These are phyloP conservation scores for Episyrphus balteatus DNA, from an alignment of 1,140 invertebrate species.

Conservation along the genomic window DNA sequence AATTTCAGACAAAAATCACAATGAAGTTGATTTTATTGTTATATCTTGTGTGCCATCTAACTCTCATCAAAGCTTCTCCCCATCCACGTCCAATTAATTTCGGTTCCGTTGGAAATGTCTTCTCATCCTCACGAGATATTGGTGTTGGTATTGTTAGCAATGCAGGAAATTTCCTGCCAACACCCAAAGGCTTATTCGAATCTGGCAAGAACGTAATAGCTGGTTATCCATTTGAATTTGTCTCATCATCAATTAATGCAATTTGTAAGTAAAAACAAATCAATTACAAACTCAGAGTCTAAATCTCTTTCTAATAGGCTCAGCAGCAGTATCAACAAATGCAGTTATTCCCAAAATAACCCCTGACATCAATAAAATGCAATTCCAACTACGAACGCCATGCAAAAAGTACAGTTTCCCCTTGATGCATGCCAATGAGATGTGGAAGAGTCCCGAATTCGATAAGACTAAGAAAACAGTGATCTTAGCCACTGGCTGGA, in stretches of 20 bases:
- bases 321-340: constrained; percentile 20
- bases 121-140: constrained; percentile 11
- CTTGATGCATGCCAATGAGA: constrained; percentile 12
- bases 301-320: constrained; percentile 17
- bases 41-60: too few species aligned
- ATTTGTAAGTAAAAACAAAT: constrained; percentile 21
- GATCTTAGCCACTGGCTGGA: constrained; percentile 32
- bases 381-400: constrained; percentile 21
- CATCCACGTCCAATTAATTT: neutral
- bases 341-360: constrained; percentile 19
- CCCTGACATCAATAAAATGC: constrained; percentile 21
- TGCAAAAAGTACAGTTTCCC: constrained; percentile 16
- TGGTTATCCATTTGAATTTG: constrained; percentile 30
- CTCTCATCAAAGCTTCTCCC: too few species aligned
- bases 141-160: constrained; percentile 11
- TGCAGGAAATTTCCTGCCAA: constrained; percentile 20
- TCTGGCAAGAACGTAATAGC: constrained; percentile 24
- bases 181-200: constrained; percentile 23
- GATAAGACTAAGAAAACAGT: constrained; percentile 26
- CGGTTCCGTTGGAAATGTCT: constrained; percentile 6
- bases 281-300: neutral
- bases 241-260: constrained; percentile 18
- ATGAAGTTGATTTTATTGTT: too few species aligned
- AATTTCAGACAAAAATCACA: too few species aligned
- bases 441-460: constrained; percentile 24